phyloP scores from a whole-genome alignment of 2,888 invertebrate genomes.

The Torymus aiolomorphi region DNA sequence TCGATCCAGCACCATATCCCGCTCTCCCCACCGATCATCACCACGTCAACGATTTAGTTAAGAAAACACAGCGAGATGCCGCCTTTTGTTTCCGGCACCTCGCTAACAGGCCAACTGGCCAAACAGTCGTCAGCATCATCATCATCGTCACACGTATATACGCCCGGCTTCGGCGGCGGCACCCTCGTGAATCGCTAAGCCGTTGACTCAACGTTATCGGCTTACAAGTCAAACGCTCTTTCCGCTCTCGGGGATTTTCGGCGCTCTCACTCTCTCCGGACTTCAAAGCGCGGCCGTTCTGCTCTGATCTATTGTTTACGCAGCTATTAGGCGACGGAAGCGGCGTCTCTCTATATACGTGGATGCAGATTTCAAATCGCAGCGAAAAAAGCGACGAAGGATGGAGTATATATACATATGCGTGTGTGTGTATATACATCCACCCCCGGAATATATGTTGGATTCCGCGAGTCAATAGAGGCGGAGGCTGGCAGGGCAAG shows the following conservation, averaged over 20 bases:
- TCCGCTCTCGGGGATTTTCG: constrained; percentile 66
- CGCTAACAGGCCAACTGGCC: constrained; percentile 67
- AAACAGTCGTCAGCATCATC: constrained; percentile 67
- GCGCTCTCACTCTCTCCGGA: constrained; percentile 46
- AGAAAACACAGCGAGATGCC: background rate
- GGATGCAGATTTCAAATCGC: constrained; percentile 30
- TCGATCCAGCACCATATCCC: no score
- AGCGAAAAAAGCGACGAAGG: background rate
- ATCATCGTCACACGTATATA: background rate
- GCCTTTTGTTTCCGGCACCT: constrained; percentile 55
- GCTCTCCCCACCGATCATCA: no score
- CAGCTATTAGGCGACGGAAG: constrained; percentile 72
- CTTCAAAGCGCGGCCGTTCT: constrained; percentile 64
- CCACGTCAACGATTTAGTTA: background rate
- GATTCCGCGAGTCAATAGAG: constrained; percentile 72
- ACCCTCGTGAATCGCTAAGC: constrained; percentile 71
- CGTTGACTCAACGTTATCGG: constrained; percentile 75
- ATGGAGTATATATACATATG: background rate
- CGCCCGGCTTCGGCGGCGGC: constrained; percentile 27
- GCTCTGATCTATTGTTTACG: constrained; percentile 68
- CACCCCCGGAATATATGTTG: background rate
- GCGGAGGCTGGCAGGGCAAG: constrained; percentile 70
- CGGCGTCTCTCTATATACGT: constrained; percentile 21
- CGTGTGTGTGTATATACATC: background rate
- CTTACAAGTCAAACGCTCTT: constrained; percentile 71